These are phyloP conservation scores for Vollenhovia emeryi DNA, from an alignment of 1,140 invertebrate genomes.

Conservation along the genomic window DNA sequence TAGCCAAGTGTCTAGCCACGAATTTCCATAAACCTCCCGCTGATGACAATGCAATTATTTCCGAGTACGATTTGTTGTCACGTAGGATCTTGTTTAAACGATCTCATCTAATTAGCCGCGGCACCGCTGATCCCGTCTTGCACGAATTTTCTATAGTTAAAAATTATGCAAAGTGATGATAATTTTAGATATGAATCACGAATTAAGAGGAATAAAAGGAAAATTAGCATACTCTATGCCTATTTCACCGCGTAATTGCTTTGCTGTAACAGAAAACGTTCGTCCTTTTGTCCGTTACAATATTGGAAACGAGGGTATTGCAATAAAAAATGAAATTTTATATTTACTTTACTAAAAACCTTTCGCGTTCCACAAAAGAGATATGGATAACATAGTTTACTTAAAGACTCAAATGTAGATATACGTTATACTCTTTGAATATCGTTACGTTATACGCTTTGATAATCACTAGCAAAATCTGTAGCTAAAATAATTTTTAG, in stretches of 20 bases:
- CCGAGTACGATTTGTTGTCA: constrained; percentile 57
- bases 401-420: neutral
- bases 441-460: neutral
- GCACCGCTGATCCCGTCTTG: neutral
- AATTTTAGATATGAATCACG: neutral
- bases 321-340: neutral
- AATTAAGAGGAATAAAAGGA: neutral
- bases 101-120: constrained; percentile 17
- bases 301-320: neutral
- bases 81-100: constrained; percentile 41
- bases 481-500: too few species aligned
- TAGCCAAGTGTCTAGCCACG: constrained; percentile 32
- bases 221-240: neutral
- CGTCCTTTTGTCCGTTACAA: neutral
- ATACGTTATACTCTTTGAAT: neutral
- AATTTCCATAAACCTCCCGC: constrained; percentile 74
- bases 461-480: too few species aligned
- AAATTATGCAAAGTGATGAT: neutral
- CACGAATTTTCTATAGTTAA: neutral
- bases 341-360: neutral
- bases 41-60: constrained; percentile 77
- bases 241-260: neutral
- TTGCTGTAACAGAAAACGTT: neutral
- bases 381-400: neutral
- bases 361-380: neutral